Evolutionary conservation across 2,797 vertebrate genomes (phyloP).

Genomic region (Muraenolepis orangiensis): DNA sequence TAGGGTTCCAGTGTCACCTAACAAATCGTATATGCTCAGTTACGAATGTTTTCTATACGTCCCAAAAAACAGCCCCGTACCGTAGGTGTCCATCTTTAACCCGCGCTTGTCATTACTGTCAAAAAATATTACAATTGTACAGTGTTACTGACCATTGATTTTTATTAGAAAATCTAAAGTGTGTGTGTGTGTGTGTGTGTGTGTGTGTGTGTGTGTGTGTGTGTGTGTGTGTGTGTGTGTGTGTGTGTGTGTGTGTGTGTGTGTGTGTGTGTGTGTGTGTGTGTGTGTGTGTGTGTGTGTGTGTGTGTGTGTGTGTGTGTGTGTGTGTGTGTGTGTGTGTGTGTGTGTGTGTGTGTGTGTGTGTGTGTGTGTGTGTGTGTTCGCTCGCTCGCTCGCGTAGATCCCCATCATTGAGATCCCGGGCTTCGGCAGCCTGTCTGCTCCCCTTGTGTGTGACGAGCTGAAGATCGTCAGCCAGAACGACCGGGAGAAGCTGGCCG

Average conservation of each 20-base stretch:
- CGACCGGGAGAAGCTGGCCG: slow-evolving; percentile 90
- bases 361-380: neutral
- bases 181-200: no score
- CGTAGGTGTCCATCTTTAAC: neutral
- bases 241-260: neutral
- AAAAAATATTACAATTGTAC: neutral
- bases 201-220: neutral
- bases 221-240: neutral
- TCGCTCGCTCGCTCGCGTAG: slow-evolving; percentile 54
- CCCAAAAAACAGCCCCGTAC: neutral
- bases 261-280: slow-evolving; percentile 4
- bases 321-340: neutral
- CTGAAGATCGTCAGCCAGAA: slow-evolving; percentile 98
- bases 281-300: neutral
- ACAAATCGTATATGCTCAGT: no score
- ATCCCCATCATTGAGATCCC: slow-evolving; percentile 93
- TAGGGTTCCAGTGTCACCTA: no score
- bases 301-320: neutral
- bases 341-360: neutral
- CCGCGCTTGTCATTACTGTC: neutral
- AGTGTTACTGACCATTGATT: no score
- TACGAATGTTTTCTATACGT: neutral
- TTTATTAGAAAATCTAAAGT: no score
- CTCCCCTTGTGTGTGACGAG: slow-evolving; percentile 86
- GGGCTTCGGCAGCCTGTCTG: slow-evolving; percentile 88